Base-by-base conservation (phyloP, 2,113 vertebrate species). In the Eptesicus fuscus region DNA sequence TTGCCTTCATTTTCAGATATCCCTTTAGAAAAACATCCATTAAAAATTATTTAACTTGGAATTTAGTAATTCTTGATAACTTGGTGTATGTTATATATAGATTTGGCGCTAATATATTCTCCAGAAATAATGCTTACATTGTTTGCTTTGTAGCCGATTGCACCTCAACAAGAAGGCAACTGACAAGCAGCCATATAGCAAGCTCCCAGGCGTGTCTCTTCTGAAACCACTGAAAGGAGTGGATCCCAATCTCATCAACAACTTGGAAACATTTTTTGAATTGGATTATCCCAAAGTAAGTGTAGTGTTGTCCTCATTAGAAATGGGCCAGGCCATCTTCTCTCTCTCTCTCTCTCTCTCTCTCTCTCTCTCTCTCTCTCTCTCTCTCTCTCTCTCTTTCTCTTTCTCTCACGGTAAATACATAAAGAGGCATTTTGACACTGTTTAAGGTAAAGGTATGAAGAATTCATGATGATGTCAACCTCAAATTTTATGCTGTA, bases 251-350 rank as follows among this genome's bases (percentile, higher is more conserved):
- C 98, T 99, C 42, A 99, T 99, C 97, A 99, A 99, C 98, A 99
- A 99, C 94, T 98, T 99, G 70, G 99, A 99, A 98, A 99, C 99
- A 0, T 99, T 99, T 96, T 99, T 99, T 96, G 99, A 99, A 47
- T 97, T 99, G 98, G 99, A 99, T 97, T 99, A 99, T 97, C 99
- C 99, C 25, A 99, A 99, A 98, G 99, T 99, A 98, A 77, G 98
- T 98, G 88, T 65, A 11, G 3, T 56, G 11, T 18, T 91, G 51
- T 30, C 13, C 23, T 90, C 25, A 35, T 28, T 32, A 25, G 78
- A 28, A 74, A 69, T 77, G 91, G 73, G 18, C 37, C 35, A 65
- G 65, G 56, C 25, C 25, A 25, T 61, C 49, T 18, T 56, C 56
- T 25, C 53, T 56, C 53, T 25, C 56, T 59, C 56, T 67, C 6